Evolutionary conservation across 2,888 invertebrate genomes (phyloP).

Genomic region (Diarsia mendica): DNA sequence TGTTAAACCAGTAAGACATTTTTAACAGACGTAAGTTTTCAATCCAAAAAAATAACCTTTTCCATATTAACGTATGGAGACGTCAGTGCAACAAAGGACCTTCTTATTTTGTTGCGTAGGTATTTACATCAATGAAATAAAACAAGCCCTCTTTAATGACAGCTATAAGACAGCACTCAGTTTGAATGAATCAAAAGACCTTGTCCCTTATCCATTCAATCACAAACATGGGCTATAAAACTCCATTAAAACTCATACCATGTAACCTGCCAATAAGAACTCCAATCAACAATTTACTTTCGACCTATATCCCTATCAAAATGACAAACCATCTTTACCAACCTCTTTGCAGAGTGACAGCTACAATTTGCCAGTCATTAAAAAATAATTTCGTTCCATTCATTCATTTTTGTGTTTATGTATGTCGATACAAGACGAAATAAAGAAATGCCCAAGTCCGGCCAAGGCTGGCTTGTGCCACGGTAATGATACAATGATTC

Average conservation of each 20-base stretch:
- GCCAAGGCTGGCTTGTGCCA: constrained; percentile 56
- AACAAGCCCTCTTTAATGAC: not conserved
- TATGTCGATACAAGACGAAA: constrained; percentile 27
- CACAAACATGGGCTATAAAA: constrained; percentile 24
- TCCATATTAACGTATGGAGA: too few relatives aligned
- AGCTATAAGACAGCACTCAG: not conserved
- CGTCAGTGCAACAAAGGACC: too few relatives aligned
- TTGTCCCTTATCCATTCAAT: constrained; percentile 38
- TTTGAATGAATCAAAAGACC: constrained; percentile 19
- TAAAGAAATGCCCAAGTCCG: constrained; percentile 60
- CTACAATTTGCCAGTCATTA: constrained; percentile 60
- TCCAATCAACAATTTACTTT: constrained; percentile 49
- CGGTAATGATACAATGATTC: constrained; percentile 55
- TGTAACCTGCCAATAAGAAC: constrained; percentile 36
- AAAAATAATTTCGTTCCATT: constrained; percentile 58
- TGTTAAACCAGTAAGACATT: not conserved
- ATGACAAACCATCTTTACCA: constrained; percentile 36
- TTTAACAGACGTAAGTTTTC: not conserved
- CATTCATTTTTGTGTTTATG: constrained; percentile 33
- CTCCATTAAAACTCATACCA: not conserved
- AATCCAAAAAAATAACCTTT: not conserved
- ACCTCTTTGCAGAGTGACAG: constrained; percentile 22
- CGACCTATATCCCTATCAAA: constrained; percentile 21
- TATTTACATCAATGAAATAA: not conserved
- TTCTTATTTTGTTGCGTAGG: not conserved